Conservation (phyloP, 2,113 vertebrate genomes). For the Paralichthys olivaceus region DNA sequence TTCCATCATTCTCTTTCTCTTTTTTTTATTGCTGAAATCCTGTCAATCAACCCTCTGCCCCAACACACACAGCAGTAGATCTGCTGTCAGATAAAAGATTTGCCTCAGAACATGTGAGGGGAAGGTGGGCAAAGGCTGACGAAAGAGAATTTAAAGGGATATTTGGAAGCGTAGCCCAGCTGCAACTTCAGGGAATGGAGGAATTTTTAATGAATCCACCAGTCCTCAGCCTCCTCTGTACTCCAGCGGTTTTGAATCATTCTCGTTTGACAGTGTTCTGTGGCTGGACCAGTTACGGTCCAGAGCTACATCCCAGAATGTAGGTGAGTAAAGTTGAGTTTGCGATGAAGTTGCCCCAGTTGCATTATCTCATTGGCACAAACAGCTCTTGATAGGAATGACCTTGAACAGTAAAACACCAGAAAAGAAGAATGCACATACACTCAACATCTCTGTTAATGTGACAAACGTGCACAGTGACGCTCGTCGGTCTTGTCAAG, state of each 20-base stretch:
- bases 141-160: constrained; percentile 55
- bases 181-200: constrained; percentile 28
- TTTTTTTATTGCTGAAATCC: constrained; percentile 23
- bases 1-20: constrained; percentile 33
- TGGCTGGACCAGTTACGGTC: background rate
- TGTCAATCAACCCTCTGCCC: constrained; percentile 36
- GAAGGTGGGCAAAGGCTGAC: constrained; percentile 35
- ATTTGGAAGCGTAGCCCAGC: constrained; percentile 46
- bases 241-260: constrained; percentile 30
- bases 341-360: no score
- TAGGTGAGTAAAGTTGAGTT: no score
- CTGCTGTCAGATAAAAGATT: constrained; percentile 70
- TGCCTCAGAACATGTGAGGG: constrained; percentile 41
- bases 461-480: background rate
- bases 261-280: constrained; percentile 15
- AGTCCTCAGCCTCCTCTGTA: constrained; percentile 30
- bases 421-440: background rate
- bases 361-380: no score
- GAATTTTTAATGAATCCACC: constrained; percentile 50
- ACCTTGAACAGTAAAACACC: background rate
- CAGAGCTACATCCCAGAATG: background rate
- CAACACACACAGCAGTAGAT: constrained; percentile 34
- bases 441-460: background rate
- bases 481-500: background rate
- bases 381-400: no score